Percentiles rank a stretch among this genome's conserved stretches.
Conservation (phyloP, 2,113 vertebrate species). For the Lanius ludovicianus region DNA sequence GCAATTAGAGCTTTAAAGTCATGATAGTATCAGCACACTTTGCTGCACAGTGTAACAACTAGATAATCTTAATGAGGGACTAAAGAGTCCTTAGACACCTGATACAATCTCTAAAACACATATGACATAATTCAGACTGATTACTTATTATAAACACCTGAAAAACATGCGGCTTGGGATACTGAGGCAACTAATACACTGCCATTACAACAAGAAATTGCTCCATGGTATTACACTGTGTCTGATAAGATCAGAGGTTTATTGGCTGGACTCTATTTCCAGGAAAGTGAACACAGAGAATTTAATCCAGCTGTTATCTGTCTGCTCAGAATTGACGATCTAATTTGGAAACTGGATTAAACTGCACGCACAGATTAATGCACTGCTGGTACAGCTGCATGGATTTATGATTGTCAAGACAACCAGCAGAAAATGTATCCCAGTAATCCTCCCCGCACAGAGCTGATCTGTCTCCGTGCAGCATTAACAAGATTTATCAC, state of each 20-base stretch:
- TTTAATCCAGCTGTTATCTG: not conserved
- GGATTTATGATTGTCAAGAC: slow-evolving; percentile 31
- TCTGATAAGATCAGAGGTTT: not conserved
- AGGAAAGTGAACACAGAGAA: not conserved
- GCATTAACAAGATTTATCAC: not conserved
- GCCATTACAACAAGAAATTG: not conserved
- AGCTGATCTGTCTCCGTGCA: not conserved
- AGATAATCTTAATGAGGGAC: not conserved
- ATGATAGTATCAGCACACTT: not conserved
- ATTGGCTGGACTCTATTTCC: not conserved
- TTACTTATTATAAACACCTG: not conserved
- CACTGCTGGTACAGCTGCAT: not conserved
- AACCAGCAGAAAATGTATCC: slow-evolving; percentile 36
- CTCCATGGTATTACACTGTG: not conserved
- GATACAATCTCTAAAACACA: not conserved
- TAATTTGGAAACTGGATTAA: slow-evolving; percentile 53
- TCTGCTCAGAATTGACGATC: not conserved
- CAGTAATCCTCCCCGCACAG: not conserved
- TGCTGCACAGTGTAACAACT: not conserved
- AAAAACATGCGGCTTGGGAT: rapidly evolving
- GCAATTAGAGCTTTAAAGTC: not conserved
- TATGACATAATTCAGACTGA: not conserved
- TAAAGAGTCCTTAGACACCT: not conserved
- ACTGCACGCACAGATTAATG: not conserved
- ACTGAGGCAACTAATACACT: not conserved